Percentiles rank a stretch among this genome's conserved stretches.
Evolutionary conservation across 2,888 invertebrate genomes (phyloP).

Genomic region (Sussaba pulchella): DNA sequence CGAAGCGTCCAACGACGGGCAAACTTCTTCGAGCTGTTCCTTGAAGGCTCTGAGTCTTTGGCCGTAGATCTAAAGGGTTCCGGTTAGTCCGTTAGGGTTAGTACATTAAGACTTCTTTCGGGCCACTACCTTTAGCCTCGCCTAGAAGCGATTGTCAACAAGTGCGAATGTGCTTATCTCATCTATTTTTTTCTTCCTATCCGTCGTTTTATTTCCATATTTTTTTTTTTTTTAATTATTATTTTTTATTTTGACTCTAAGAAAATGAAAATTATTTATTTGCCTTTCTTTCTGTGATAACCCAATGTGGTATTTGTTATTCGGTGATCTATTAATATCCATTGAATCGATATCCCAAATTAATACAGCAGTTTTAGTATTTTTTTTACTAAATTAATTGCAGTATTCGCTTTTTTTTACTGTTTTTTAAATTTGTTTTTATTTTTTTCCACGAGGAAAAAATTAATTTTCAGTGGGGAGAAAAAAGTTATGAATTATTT

Average conservation of each 20-base stretch:
- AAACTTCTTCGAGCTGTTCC: conserved; percentile 93
- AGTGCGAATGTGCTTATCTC: conserved; percentile 55
- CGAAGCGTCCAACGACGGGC: conserved; percentile 91
- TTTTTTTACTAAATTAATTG: conserved; percentile 48
- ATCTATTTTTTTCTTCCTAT: conserved; percentile 43
- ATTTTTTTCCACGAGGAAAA: conserved; percentile 5
- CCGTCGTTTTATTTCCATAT: conserved; percentile 18
- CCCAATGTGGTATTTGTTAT: conserved; percentile 75
- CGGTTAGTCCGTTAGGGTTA: conserved; percentile 87
- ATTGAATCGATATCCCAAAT: conserved; percentile 8
- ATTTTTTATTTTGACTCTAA: too few species aligned
- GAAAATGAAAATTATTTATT: too few species aligned
- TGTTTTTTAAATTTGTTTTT: background rate
- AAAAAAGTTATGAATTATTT: background rate
- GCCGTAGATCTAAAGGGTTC: conserved; percentile 92
- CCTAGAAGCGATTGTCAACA: conserved; percentile 73
- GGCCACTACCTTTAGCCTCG: conserved; percentile 77
- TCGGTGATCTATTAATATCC: conserved; percentile 17
- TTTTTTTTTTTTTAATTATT: conserved; percentile 42
- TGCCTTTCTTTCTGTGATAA: conserved; percentile 59
- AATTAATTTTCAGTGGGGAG: conserved; percentile 1
- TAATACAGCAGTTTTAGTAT: conserved; percentile 4
- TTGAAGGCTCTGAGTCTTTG: conserved; percentile 93
- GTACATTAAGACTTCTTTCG: conserved; percentile 81
- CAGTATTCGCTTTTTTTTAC: conserved; percentile 13